Conservation (phyloP, 2,113 vertebrate genomes). For the Cercocebus atys region DNA sequence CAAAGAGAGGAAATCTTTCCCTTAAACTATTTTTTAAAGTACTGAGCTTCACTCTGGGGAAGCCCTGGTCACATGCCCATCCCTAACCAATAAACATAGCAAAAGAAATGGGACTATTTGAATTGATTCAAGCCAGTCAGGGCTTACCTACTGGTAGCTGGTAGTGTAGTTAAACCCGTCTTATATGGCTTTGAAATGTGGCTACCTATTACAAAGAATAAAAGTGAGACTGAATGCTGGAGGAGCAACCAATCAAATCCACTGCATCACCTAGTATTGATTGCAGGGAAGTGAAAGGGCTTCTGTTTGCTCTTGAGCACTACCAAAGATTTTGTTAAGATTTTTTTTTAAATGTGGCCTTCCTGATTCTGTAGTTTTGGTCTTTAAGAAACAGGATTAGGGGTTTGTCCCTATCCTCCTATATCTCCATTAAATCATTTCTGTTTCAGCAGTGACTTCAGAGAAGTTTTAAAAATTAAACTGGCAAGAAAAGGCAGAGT, state of each 20-base stretch:
- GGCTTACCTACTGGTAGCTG: neutral
- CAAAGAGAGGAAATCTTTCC: too few relatives aligned
- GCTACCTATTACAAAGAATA: neutral
- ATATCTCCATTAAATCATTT: neutral
- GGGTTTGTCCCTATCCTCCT: neutral
- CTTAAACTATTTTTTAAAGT: too few relatives aligned
- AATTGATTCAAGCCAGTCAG: neutral
- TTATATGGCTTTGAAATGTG: neutral
- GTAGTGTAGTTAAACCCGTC: neutral
- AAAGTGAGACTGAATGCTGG: neutral
- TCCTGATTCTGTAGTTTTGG: neutral
- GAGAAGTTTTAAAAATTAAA: neutral
- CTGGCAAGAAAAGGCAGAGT: neutral
- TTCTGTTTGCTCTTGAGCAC: neutral
- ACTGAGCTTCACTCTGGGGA: neutral
- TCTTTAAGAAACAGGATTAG: neutral
- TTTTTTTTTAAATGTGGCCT: neutral
- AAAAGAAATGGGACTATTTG: neutral
- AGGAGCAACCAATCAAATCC: neutral
- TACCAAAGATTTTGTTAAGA: neutral
- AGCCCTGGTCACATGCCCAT: neutral
- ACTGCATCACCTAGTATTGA: neutral
- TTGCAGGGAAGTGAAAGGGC: neutral
- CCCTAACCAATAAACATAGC: neutral
- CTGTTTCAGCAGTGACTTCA: neutral